phyloP scores from a whole-genome alignment of 2,113 vertebrate species.

The Gracilinanus agilis region DNA sequence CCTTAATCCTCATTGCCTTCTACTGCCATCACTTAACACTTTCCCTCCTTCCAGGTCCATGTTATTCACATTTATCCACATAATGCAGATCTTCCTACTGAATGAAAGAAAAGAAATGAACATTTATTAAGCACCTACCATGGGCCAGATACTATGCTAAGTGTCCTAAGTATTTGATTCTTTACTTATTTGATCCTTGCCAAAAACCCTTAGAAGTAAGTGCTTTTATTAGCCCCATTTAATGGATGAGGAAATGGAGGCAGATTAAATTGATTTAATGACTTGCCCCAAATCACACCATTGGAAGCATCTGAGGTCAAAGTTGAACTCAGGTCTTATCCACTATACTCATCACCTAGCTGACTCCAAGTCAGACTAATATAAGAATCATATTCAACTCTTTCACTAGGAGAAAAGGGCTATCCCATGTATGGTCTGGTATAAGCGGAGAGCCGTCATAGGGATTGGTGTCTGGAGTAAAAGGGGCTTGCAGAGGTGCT shows the following conservation, averaged over 20 bases:
- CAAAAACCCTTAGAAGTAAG: background rate
- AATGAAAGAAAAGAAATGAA: background rate
- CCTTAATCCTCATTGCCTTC: background rate
- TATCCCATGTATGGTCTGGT: background rate
- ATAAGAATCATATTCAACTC: background rate
- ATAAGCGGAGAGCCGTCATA: background rate
- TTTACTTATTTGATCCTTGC: background rate
- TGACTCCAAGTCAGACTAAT: background rate
- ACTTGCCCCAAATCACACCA: too few relatives aligned
- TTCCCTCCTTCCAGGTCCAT: background rate
- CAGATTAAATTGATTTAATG: background rate
- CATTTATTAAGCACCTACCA: background rate
- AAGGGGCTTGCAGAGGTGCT: background rate
- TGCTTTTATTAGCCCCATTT: background rate
- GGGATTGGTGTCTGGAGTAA: background rate
- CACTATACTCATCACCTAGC: background rate
- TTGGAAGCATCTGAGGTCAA: background rate
- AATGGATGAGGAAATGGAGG: background rate
- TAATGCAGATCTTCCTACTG: background rate
- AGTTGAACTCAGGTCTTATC: background rate
- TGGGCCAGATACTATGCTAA: too few relatives aligned
- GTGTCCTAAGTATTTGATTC: background rate
- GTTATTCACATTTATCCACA: background rate
- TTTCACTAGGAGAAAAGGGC: background rate
- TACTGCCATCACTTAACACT: background rate